Base-by-base conservation (phyloP, 2,888 invertebrate genomes). In the Drosophila birchii region DNA sequence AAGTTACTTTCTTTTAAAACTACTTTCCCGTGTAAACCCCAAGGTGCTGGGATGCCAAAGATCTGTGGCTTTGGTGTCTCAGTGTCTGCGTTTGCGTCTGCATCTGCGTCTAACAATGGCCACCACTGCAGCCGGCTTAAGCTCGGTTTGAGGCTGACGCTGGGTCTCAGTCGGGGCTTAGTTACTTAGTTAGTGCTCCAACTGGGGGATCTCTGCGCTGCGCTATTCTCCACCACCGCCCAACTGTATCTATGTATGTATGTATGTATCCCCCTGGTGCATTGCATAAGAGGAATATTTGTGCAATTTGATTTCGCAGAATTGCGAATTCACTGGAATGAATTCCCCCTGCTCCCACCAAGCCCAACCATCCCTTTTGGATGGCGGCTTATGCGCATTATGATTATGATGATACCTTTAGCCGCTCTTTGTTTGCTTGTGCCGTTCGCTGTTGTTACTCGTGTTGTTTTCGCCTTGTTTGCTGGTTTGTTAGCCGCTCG, bases 261-360 rank as follows among this genome's bases (percentile, higher is more conserved):
- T 41, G 41, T 26, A 26, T 3, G 23, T 41, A 55, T 66, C 44
- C 72, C 74, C 54, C 64, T 56, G 56, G 29, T 77, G 77, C 78
- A 84, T 80, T 86, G 80, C 86, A 79, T 80, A 84, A 83, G 78
- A 79, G 87, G 88, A 86, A 86, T 88, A 86, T 86, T 86, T 86
- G 85, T 86, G 86, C 86, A 86, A 86, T 86, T 86, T 86, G 85
- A 86, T 86, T 90, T 90, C 90, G 90, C 78, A 88, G 90, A 90
- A 90, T 90, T 91, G 88, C 80, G 90, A 90, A 90, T 90, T 90
- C 90, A 82, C 77, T 90, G 91, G 90, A 90, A 90, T 91, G 86
- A 80, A 86, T 81, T 81, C 77, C 86, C 81, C 36, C 32, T 36
- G 11, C 18, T 26, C 23, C 43, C 32, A 3, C 41, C 58, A 16